Base-by-base conservation (phyloP, 1,140 invertebrate genomes). In the Drosophila truncata region DNA sequence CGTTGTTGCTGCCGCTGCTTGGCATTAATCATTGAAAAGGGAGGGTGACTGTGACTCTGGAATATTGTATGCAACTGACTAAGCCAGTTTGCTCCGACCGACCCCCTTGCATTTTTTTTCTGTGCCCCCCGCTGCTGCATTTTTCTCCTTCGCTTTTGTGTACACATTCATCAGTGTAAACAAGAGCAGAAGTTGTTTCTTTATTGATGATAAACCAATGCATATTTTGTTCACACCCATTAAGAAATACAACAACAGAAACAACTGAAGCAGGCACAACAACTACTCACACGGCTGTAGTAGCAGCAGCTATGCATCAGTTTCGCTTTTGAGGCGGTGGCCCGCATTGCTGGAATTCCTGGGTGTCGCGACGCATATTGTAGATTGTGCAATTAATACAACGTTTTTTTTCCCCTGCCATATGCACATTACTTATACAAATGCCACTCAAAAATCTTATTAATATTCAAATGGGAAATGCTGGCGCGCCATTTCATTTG, bases 371-470 rank as follows among this genome's bases (percentile, higher is more conserved):
- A 39, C 52, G 52, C 52, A 55, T 55, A 55, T 65, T 55, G 57
- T 82, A 76, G 72, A 86, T 86, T 86, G 83, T 87, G 84, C 84
- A 88, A 88, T 88, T 88, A 90, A 88, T 88, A 88, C 78, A 81
- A 41, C 52, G 14, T 41, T 57, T 85, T 87, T 84, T 72, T n/a
- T n/a, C n/a, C n/a, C 66, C 54, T 72, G 35, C 67, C 55, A 73
- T 73, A 60, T 72, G 66, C 65, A 84, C 70, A 83, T 71, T 86
- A 79, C 75, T 67, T 62, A 63, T 65, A 69, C 55, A 70, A 18
- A 47, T 39, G 77, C 78, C 33, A 37, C 14, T 37, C 52, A 55
- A 55, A 85, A 82, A 78, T 47, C 46, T 54, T 49, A 77, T 87
- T 87, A 50, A 75, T 69, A 78, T 78, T 78, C 73, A 69, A 78